Percentiles rank a stretch among this genome's conserved stretches.
Evolutionary conservation across 2,113 vertebrate genomes (phyloP).

Genomic region (Notarius quadriscutis): DNA sequence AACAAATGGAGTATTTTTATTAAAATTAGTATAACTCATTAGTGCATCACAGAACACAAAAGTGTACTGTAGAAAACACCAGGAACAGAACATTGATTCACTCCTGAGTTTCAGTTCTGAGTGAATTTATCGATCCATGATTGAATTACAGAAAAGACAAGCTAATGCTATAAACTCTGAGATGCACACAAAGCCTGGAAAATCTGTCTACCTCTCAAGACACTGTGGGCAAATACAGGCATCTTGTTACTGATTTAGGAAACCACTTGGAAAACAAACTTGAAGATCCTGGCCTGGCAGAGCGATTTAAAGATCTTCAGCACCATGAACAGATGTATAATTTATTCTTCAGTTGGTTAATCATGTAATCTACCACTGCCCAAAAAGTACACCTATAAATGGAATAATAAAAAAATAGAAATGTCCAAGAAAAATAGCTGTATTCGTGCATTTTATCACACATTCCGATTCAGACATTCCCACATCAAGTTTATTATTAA

Average conservation of each 20-base stretch:
- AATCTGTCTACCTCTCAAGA: background rate
- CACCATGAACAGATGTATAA: background rate
- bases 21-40: background rate
- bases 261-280: background rate
- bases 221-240: background rate
- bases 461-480: background rate
- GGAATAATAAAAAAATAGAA: background rate
- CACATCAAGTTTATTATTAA: conserved; percentile 21
- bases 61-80: background rate
- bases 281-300: background rate
- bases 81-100: no score
- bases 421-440: background rate
- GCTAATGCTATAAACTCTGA: background rate
- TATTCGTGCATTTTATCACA: background rate
- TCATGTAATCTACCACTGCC: background rate
- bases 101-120: background rate
- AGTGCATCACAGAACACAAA: background rate
- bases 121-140: background rate
- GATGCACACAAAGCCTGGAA: background rate
- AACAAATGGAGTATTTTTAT: background rate
- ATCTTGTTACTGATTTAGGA: background rate
- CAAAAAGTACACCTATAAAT: background rate
- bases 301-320: background rate
- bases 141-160: background rate
- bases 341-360: background rate